phyloP scores from a whole-genome alignment of 2,888 invertebrate species.

The Xestia ashworthii region DNA sequence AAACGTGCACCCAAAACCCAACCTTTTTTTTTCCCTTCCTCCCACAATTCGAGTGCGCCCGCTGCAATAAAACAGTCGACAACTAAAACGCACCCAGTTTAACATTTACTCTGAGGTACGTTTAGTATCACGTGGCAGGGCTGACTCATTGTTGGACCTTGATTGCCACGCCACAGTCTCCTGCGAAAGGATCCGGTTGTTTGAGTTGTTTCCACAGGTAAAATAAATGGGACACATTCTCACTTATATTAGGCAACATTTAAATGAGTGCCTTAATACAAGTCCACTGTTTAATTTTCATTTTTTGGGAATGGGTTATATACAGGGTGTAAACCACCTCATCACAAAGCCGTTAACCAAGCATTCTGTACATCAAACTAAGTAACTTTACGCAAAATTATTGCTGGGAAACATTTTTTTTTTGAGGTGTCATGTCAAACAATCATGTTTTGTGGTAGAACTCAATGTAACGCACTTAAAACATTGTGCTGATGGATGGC shows the following conservation, averaged over 20 bases:
- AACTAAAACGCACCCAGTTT: constrained; percentile 36
- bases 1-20: constrained; percentile 4
- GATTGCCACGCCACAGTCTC: constrained; percentile 53
- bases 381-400: too few species aligned
- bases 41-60: constrained; percentile 8
- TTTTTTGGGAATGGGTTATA: too few species aligned
- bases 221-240: neutral
- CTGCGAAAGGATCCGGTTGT: constrained; percentile 43
- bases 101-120: constrained; percentile 37
- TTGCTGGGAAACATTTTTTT: too few species aligned
- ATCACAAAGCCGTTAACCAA: too few species aligned
- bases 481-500: too few species aligned
- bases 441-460: too few species aligned
- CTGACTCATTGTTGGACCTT: constrained; percentile 62
- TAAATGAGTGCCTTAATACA: neutral
- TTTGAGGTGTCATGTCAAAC: too few species aligned
- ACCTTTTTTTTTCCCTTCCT: neutral
- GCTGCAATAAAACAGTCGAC: constrained; percentile 33
- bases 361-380: too few species aligned
- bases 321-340: too few species aligned
- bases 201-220: neutral
- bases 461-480: too few species aligned
- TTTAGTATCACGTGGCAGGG: constrained; percentile 30
- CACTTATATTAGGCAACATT: neutral
- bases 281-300: neutral